These are phyloP conservation scores for Trypoxylus dichotomus DNA, from an alignment of 1,140 invertebrate genomes.

Conservation along the genomic window DNA sequence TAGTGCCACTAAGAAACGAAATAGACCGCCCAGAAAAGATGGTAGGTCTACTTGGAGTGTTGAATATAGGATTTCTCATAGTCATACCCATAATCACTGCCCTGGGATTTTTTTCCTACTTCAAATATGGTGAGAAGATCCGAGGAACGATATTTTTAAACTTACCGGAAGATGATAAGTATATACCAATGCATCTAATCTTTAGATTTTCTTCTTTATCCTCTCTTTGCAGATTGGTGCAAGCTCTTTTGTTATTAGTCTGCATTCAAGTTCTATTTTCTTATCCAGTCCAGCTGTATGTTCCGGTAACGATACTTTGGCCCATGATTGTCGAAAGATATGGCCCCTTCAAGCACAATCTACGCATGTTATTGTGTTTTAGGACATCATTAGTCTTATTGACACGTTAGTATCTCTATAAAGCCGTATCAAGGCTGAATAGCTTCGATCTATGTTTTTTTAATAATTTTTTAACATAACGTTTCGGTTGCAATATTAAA, in stretches of 20 bases:
- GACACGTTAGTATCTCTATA: constrained; percentile 19
- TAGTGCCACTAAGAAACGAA: constrained; percentile 10
- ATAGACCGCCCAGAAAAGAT: neutral
- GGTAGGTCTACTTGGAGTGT: neutral
- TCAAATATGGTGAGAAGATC: constrained; percentile 8
- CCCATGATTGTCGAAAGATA: neutral
- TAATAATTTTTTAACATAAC: too few species aligned
- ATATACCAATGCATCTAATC: neutral
- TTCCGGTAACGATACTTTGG: constrained; percentile 19
- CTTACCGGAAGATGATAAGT: constrained; percentile 1
- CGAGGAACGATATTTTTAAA: neutral
- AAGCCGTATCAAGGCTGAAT: too few species aligned
- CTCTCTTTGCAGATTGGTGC: neutral
- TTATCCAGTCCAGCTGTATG: constrained; percentile 6
- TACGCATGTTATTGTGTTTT: neutral
- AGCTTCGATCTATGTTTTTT: too few species aligned
- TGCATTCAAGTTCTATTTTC: constrained; percentile 6
- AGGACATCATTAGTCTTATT: neutral
- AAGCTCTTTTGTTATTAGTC: constrained; percentile 4
- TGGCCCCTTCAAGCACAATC: neutral
- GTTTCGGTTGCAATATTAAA: too few species aligned
- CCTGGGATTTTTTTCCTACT: constrained; percentile 2
- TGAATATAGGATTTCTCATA: constrained; percentile 14
- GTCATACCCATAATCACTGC: neutral
- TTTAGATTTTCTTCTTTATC: neutral